Base-by-base conservation (phyloP, 2,888 invertebrate species). In the Shargacucullia verbasci region DNA sequence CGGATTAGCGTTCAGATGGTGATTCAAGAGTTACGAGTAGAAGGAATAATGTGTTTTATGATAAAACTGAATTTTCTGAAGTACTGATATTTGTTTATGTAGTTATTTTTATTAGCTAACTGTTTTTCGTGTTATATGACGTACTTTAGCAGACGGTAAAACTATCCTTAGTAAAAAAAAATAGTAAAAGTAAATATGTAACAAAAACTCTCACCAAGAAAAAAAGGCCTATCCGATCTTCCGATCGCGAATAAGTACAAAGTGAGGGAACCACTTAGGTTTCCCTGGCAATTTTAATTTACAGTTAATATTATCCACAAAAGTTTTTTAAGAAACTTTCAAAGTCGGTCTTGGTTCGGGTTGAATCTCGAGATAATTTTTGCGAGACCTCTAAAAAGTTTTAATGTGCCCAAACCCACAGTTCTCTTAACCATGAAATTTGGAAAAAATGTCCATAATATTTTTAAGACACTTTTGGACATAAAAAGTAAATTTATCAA, bases 281-380 rank as follows among this genome's bases (percentile, higher is more conserved):
- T 62, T 67, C 66, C 60, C 54, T 63, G 54, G 60, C 68, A 73
- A 73, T 81, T 85, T 83, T 82, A 86, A 84, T 85, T 85, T 81
- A 81, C 76, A 68, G 80, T 78, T 82, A 83, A 82, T 83, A 80
- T 77, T 76, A 76, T 60, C 62, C 45, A 69, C 59, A 68, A 76
- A 76, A 69, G 53, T 73, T 72, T 56, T 59, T 59, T 59, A 50
- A 39, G 53, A 59, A 73, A 80, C 79, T 78, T 78, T 79, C 74
- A 58, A 70, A 70, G 60, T 69, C 73, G 63, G 79, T 81, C 79
- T 83, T 76, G 78, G 73, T 75, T 76, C 66, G 62, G 76, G 81
- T 81, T 79, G 83, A 86, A 87, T 85, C 82, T 83, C 73, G 53
- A 79, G 80, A 85, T 85, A 85, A 86, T 85, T 86, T 78, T 79